These are phyloP conservation scores for Ophion costatus DNA, from an alignment of 2,888 invertebrate species.

Conservation along the genomic window DNA sequence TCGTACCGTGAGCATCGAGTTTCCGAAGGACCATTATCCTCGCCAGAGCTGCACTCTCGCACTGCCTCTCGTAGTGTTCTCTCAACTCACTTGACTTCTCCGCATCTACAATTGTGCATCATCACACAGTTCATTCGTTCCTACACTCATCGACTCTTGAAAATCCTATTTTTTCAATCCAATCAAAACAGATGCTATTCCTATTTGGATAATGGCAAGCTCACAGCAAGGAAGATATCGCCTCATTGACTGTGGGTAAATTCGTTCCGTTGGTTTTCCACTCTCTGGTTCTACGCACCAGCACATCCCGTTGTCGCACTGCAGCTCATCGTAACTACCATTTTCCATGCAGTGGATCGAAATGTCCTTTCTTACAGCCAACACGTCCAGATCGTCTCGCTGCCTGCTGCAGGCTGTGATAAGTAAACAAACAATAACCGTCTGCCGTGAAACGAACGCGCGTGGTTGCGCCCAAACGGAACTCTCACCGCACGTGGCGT, in stretches of 20 bases:
- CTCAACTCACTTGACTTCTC: constrained; percentile 72
- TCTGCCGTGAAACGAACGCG: background rate
- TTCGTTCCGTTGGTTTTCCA: constrained; percentile 85
- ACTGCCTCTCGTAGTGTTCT: constrained; percentile 87
- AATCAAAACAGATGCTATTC: background rate
- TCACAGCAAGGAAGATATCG: constrained; percentile 87
- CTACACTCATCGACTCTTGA: no score
- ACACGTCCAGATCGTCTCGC: constrained; percentile 82
- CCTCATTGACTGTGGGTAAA: constrained; percentile 86
- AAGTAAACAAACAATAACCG: background rate
- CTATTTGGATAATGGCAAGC: constrained; percentile 68
- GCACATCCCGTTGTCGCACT: constrained; percentile 88
- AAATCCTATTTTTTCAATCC: no score
- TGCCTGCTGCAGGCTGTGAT: constrained; percentile 86
- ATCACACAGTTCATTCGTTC: background rate
- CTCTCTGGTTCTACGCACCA: constrained; percentile 88
- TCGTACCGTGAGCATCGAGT: constrained; percentile 87
- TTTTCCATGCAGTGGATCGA: constrained; percentile 87
- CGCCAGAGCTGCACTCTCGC: constrained; percentile 87
- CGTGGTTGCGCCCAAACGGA: background rate
- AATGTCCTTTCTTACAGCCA: constrained; percentile 83
- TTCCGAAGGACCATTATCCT: constrained; percentile 84
- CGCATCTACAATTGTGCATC: constrained; percentile 55
- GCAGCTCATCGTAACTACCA: constrained; percentile 89
- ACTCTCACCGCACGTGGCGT: constrained; percentile 88